Conservation (phyloP, 2,888 invertebrate genomes). For the Chaetogeoica ovagalla region DNA sequence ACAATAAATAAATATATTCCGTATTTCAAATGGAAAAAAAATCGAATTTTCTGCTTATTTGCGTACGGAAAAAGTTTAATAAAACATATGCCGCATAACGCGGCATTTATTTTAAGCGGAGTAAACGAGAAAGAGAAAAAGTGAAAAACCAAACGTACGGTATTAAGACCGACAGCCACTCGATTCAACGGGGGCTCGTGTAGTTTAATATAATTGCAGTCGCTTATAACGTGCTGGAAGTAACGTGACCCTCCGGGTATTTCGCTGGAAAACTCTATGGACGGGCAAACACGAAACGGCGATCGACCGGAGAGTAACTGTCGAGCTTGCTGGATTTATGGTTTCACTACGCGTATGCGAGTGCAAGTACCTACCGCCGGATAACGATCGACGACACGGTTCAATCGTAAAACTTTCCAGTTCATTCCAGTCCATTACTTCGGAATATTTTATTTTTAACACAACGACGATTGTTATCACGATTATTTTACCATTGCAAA, state of each 20-base stretch:
- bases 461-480: too few species aligned
- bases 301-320: slow-evolving; percentile 9
- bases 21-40: too few species aligned
- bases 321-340: slow-evolving; percentile 24
- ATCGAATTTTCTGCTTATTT: too few species aligned
- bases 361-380: not conserved
- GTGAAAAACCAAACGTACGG: not conserved
- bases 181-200: not conserved
- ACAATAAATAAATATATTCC: too few species aligned
- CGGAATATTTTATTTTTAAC: not conserved
- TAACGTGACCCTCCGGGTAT: slow-evolving; percentile 19
- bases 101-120: too few species aligned
- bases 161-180: not conserved
- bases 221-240: slow-evolving; percentile 1
- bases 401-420: not conserved
- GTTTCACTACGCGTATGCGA: not conserved
- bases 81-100: too few species aligned
- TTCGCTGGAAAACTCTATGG: slow-evolving; percentile 1
- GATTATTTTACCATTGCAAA: too few species aligned
- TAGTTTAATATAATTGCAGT: not conserved
- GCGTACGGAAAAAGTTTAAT: too few species aligned
- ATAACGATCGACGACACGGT: not conserved
- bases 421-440: not conserved
- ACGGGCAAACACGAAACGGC: not conserved
- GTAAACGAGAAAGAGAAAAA: not conserved